phyloP scores from a whole-genome alignment of 2,113 vertebrate species.

The Eolophus roseicapilla region DNA sequence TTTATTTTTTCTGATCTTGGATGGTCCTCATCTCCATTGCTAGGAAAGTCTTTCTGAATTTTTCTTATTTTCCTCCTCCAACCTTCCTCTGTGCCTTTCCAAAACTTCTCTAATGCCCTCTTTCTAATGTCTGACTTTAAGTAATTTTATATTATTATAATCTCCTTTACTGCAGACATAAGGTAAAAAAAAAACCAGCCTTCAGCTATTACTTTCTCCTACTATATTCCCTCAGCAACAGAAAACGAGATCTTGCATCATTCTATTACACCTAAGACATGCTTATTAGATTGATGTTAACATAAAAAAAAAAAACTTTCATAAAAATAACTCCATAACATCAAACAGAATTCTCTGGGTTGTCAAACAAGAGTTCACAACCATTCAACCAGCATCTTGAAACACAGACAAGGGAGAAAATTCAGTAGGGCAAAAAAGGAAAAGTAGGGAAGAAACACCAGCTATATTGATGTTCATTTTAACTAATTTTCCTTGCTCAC shows the following conservation, averaged over 20 bases:
- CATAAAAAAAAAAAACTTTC: neutral
- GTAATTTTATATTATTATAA: slow-evolving; percentile 1
- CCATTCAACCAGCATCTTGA: neutral
- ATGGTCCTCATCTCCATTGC: neutral
- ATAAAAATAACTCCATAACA: neutral
- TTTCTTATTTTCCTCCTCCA: neutral
- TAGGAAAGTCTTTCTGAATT: neutral
- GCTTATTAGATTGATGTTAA: neutral
- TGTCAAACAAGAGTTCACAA: neutral
- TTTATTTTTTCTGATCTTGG: neutral
- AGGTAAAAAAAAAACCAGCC: neutral
- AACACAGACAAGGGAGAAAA: neutral
- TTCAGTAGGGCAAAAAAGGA: neutral
- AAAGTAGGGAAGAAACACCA: neutral
- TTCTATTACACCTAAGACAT: neutral
- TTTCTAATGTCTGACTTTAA: neutral
- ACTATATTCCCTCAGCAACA: neutral
- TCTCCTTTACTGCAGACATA: neutral
- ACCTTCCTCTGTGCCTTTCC: neutral
- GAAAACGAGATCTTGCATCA: neutral
- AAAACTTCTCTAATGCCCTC: neutral
- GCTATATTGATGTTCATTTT: neutral
- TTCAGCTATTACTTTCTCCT: neutral
- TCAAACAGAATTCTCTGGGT: neutral
- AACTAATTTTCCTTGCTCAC: neutral